Conservation (phyloP, 2,888 invertebrate genomes). For the Ormyrus thymus region DNA sequence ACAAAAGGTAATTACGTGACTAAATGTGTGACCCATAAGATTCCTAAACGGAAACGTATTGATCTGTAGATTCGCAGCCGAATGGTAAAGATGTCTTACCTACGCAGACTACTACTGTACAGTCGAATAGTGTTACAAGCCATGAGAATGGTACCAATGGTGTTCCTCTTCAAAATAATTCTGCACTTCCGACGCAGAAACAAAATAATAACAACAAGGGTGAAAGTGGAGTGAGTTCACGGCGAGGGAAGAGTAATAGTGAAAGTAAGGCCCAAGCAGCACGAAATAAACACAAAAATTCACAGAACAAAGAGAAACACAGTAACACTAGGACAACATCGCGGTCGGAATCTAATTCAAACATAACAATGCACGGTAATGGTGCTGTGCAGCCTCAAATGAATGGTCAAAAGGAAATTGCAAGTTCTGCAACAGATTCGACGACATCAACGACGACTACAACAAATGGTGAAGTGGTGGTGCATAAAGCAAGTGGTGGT, state of each 20-base stretch:
- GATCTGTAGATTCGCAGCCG: slow-evolving; percentile 65
- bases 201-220: slow-evolving; percentile 75
- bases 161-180: slow-evolving; percentile 61
- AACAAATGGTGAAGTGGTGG: slow-evolving; percentile 61
- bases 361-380: slow-evolving; percentile 56
- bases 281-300: slow-evolving; percentile 77
- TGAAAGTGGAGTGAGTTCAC: slow-evolving; percentile 70
- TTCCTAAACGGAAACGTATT: not conserved
- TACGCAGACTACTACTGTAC: slow-evolving; percentile 63
- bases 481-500: slow-evolving; percentile 64
- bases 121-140: slow-evolving; percentile 55
- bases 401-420: slow-evolving; percentile 67
- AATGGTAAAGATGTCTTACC: slow-evolving; percentile 71
- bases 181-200: slow-evolving; percentile 61
- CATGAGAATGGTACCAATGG: slow-evolving; percentile 62
- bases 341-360: slow-evolving; percentile 73
- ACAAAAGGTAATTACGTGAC: slow-evolving; percentile 66
- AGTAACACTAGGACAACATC: slow-evolving; percentile 67
- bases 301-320: slow-evolving; percentile 73
- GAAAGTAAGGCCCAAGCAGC: slow-evolving; percentile 76
- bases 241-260: slow-evolving; percentile 72
- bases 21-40: not conserved
- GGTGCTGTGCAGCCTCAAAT: slow-evolving; percentile 61
- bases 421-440: slow-evolving; percentile 54
- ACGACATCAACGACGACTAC: slow-evolving; percentile 38